Evolutionary conservation across 2,113 vertebrate genomes (phyloP).

Genomic region (Sphyrna mokarran): DNA sequence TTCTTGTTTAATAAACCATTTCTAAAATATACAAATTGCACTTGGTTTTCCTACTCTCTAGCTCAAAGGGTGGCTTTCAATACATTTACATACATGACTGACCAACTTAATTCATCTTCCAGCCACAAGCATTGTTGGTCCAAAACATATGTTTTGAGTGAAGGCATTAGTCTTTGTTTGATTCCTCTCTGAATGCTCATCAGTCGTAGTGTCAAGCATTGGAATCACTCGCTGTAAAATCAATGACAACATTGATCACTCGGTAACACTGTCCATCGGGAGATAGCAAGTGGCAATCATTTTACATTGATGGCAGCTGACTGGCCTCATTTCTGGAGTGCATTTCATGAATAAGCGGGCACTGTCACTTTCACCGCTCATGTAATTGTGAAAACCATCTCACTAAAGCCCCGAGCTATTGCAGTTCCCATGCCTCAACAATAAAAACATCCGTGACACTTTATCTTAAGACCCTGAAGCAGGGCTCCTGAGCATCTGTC

Average conservation of each 20-base stretch:
- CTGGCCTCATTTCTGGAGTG: not conserved
- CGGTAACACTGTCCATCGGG: not conserved
- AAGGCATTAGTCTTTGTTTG: conserved; percentile 15
- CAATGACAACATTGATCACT: conserved; percentile 25
- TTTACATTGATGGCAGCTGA: conserved; percentile 9
- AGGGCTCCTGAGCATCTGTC: not conserved
- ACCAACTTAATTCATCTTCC: not conserved
- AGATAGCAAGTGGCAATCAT: not conserved
- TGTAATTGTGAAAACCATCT: not conserved
- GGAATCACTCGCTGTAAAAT: not conserved
- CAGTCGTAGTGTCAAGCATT: not conserved
- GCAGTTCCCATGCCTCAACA: not conserved
- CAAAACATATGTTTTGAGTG: not conserved
- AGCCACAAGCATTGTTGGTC: not conserved
- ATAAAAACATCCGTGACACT: not conserved
- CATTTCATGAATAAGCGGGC: not conserved
- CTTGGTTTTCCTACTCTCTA: not conserved
- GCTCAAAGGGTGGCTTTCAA: not conserved
- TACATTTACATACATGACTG: not conserved
- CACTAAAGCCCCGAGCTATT: not conserved
- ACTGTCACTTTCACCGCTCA: not conserved
- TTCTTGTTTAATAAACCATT: not conserved
- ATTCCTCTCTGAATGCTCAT: not conserved
- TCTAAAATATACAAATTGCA: not conserved
- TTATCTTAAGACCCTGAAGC: not conserved